Evolutionary conservation across 2,113 vertebrate species (phyloP).

Genomic region (Epinephelus fuscoguttatus): DNA sequence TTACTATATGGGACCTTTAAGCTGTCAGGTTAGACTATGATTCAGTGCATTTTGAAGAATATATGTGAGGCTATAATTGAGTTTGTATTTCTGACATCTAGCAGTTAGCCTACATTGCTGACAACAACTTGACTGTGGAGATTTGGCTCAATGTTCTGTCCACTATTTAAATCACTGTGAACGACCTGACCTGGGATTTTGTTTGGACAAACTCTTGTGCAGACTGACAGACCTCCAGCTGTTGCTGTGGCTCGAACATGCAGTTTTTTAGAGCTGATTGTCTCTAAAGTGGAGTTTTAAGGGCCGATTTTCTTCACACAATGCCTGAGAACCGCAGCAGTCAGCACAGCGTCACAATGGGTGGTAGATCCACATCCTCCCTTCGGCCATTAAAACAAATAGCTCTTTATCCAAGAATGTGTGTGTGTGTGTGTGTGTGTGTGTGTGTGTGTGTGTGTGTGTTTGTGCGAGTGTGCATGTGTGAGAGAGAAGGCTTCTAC

Average conservation of each 20-base stretch:
- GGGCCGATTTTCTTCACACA: conserved; percentile 57
- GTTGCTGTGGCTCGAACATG: conserved; percentile 20
- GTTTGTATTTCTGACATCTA: conserved; percentile 10
- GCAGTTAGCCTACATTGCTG: background rate
- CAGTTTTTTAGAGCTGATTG: conserved; percentile 33
- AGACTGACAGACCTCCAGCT: conserved; percentile 45
- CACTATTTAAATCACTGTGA: conserved; percentile 21
- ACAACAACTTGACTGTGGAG: conserved; percentile 18
- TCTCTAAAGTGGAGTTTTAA: conserved; percentile 46
- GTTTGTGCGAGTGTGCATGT: conserved; percentile 22
- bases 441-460: background rate
- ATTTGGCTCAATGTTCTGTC: conserved; percentile 8
- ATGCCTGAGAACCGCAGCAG: conserved; percentile 64
- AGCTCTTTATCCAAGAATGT: conserved; percentile 76
- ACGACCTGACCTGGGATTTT: conserved; percentile 12
- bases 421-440: conserved; percentile 19
- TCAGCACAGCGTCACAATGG: conserved; percentile 80
- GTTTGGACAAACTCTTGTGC: conserved; percentile 22
- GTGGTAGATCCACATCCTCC: conserved; percentile 79
- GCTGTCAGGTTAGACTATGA: background rate
- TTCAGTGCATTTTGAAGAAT: conserved; percentile 1
- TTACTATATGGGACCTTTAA: no score
- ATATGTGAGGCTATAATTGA: background rate
- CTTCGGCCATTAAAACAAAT: conserved; percentile 78
- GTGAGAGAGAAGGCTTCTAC: background rate